Conservation (phyloP, 2,888 invertebrate species). For the Plagodis dolabraria region DNA sequence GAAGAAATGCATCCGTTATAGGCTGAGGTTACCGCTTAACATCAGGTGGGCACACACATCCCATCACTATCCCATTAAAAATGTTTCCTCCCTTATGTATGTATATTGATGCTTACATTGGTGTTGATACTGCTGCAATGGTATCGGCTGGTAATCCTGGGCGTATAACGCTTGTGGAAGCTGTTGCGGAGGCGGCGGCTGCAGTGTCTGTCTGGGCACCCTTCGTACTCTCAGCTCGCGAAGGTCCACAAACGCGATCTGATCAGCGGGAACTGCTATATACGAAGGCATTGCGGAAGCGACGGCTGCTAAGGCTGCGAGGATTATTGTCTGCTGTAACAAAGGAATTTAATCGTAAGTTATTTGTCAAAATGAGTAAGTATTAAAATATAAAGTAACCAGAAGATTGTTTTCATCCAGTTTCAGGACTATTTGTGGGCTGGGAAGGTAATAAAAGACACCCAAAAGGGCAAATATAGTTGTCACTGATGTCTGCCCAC, state of each 20-base stretch:
- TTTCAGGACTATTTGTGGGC: too few species aligned
- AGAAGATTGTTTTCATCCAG: too few species aligned
- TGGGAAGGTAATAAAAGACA: too few species aligned
- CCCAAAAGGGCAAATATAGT: too few species aligned
- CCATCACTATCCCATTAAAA: too few species aligned
- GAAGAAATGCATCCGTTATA: too few species aligned
- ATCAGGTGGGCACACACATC: too few species aligned
- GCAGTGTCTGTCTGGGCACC: constrained; percentile 70
- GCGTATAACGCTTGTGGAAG: constrained; percentile 55
- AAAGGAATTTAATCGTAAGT: constrained; percentile 9
- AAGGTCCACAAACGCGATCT: constrained; percentile 84
- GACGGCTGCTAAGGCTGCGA: constrained; percentile 57
- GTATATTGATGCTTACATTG: constrained; percentile 58
- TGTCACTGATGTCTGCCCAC: too few species aligned
- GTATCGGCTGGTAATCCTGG: constrained; percentile 65
- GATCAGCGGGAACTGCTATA: constrained; percentile 86
- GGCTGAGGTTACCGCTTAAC: too few species aligned
- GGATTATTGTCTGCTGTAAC: constrained; percentile 62
- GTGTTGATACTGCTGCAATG: constrained; percentile 57
- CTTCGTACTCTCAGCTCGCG: constrained; percentile 64
- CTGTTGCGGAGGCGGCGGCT: constrained; percentile 58
- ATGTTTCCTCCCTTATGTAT: too few species aligned
- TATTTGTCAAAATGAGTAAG: not conserved
- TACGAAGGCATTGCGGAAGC: constrained; percentile 81
- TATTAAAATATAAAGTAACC: not conserved